Conservation (phyloP, 2,888 invertebrate genomes). For the Caenorhabditis sp. region DNA sequence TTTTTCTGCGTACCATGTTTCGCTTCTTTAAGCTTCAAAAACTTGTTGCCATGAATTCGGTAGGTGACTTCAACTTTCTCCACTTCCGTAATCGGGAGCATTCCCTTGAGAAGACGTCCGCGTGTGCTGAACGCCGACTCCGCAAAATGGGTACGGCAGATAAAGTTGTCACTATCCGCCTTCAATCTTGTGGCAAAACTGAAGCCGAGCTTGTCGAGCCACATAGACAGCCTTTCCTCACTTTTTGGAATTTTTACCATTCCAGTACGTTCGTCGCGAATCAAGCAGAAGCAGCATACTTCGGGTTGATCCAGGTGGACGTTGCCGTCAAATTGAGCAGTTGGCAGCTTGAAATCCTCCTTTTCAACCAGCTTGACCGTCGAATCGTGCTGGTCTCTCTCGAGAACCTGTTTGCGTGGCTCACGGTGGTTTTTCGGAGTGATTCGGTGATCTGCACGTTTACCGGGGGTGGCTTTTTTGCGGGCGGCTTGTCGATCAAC, state of each 20-base stretch:
- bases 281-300: conserved; percentile 23
- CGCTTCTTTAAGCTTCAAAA: not conserved
- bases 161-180: not conserved
- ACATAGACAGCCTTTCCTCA: conserved; percentile 16
- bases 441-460: too few species aligned
- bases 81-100: conserved; percentile 4
- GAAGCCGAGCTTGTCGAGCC: conserved; percentile 29
- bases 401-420: conserved; percentile 41
- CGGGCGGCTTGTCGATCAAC: too few species aligned
- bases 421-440: conserved; percentile 23
- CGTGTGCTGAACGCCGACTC: conserved; percentile 27
- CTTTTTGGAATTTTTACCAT: conserved; percentile 40
- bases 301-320: too few species aligned
- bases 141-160: conserved; percentile 37
- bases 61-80: conserved; percentile 26
- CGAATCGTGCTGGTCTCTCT: conserved; percentile 5
- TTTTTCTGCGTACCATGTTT: conserved; percentile 9
- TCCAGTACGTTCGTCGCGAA: not conserved
- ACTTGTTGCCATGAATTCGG: not conserved
- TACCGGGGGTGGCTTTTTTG: too few species aligned
- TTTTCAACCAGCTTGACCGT: conserved; percentile 38
- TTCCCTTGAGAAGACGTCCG: conserved; percentile 37
- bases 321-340: not conserved
- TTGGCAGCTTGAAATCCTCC: conserved; percentile 33
- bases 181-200: conserved; percentile 23